phyloP scores from a whole-genome alignment of 2,113 vertebrate species.

The Notechis scutatus region DNA sequence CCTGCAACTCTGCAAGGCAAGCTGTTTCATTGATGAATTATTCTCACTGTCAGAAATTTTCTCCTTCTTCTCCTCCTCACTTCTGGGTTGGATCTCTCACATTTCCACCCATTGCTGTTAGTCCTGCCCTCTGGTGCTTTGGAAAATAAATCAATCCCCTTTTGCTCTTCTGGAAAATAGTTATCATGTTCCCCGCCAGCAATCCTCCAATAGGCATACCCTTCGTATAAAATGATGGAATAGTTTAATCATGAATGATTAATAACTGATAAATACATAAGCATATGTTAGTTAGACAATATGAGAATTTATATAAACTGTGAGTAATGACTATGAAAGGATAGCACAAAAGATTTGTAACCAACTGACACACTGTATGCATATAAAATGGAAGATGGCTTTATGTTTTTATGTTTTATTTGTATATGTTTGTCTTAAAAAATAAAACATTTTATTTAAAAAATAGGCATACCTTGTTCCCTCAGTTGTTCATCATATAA shows the following conservation, averaged over 20 bases:
- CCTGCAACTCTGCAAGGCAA: neutral
- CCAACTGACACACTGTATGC: no score
- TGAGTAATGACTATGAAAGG: no score
- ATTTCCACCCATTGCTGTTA: neutral
- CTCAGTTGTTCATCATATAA: neutral
- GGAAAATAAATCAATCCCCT: neutral
- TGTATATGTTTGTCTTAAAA: no score
- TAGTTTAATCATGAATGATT: no score
- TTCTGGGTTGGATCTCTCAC: neutral
- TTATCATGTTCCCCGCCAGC: neutral
- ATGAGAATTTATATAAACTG: no score
- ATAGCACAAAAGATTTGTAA: no score
- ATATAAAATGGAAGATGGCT: no score
- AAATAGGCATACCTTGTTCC: neutral
- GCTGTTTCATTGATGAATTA: neutral
- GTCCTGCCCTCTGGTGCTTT: neutral
- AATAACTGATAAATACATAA: no score
- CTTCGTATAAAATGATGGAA: no score
- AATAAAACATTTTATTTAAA: no score
- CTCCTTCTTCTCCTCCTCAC: neutral
- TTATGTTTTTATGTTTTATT: no score
- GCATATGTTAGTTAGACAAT: no score
- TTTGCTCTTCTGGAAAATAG: neutral
- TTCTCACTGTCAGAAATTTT: neutral
- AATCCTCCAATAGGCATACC: neutral